phyloP scores from a whole-genome alignment of 2,797 vertebrate species.

The Adelosebastes latens region DNA sequence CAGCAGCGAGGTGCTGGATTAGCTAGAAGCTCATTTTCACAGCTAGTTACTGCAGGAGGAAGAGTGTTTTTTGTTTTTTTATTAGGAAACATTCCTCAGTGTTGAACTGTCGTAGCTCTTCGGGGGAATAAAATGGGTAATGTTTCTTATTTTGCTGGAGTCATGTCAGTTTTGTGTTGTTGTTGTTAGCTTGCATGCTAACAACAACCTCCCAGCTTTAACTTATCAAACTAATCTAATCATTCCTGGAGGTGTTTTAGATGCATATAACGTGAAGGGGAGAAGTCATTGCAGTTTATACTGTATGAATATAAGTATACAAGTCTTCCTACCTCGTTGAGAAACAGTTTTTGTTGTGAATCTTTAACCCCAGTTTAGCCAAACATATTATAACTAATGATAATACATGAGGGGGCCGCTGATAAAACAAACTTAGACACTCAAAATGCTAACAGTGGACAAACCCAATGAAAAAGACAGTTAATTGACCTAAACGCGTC shows the following conservation, averaged over 20 bases:
- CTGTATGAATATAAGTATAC: not conserved
- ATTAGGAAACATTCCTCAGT: not conserved
- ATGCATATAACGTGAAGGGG: fast-evolving
- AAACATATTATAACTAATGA: not conserved
- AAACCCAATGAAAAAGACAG: too few relatives aligned
- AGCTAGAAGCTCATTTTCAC: not conserved
- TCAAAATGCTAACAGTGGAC: too few relatives aligned
- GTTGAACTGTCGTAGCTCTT: not conserved
- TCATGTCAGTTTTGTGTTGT: constrained; percentile 1
- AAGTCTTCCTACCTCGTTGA: not conserved
- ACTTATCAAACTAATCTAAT: not conserved
- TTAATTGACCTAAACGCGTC: too few relatives aligned
- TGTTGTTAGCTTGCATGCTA: constrained; percentile 35
- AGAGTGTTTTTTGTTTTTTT: too few relatives aligned
- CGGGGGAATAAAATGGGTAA: constrained; percentile 52
- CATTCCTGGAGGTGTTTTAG: not conserved
- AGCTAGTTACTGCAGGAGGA: fast-evolving
- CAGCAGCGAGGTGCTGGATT: not conserved
- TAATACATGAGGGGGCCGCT: too few relatives aligned
- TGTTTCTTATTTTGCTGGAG: not conserved
- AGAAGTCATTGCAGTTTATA: not conserved
- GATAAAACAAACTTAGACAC: too few relatives aligned
- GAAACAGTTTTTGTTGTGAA: not conserved
- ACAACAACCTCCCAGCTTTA: not conserved
- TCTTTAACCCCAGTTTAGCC: not conserved